A percentile compares a stretch with the other conserved stretches of the same genome.
Evolutionary conservation across 2,797 vertebrate species (phyloP).

Genomic region (Glossophaga mutica): DNA sequence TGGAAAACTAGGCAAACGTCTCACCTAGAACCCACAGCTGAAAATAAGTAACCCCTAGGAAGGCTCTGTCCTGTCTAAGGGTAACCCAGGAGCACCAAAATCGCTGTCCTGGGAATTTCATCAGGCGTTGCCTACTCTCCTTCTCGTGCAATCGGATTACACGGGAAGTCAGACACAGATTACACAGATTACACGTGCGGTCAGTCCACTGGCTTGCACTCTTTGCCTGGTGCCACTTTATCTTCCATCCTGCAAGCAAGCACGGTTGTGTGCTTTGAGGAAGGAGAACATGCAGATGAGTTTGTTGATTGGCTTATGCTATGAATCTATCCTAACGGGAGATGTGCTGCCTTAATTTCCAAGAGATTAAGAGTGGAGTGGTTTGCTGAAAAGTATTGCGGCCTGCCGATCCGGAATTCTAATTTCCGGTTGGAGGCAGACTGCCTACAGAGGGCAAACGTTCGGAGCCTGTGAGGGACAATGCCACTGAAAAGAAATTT

Average conservation of each 20-base stretch:
- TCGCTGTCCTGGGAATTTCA: not conserved
- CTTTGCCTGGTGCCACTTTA: not conserved
- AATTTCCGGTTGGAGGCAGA: not conserved
- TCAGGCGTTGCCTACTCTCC: not conserved
- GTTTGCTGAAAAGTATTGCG: not conserved
- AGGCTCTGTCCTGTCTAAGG: not conserved
- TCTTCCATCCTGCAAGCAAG: not conserved
- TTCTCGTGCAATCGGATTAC: not conserved
- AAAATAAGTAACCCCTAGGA: not conserved
- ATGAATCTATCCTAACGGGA: not conserved
- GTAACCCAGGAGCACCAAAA: not conserved
- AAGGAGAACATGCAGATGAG: not conserved
- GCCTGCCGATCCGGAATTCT: conserved; percentile 14
- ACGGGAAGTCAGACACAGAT: too few relatives aligned
- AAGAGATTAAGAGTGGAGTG: conserved; percentile 19
- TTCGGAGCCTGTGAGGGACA: not conserved
- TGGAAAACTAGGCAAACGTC: not conserved
- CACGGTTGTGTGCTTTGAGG: not conserved
- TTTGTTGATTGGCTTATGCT: not conserved
- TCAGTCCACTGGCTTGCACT: not conserved
- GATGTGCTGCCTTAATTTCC: not conserved
- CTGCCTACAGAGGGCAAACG: not conserved
- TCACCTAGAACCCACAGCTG: not conserved
- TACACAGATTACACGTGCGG: too few relatives aligned
- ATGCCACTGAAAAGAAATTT: conserved; percentile 49